A percentile compares a stretch with the other conserved stretches of the same genome.
Conservation (phyloP, 2,888 invertebrate genomes). For the Dexiosoma caninum region DNA sequence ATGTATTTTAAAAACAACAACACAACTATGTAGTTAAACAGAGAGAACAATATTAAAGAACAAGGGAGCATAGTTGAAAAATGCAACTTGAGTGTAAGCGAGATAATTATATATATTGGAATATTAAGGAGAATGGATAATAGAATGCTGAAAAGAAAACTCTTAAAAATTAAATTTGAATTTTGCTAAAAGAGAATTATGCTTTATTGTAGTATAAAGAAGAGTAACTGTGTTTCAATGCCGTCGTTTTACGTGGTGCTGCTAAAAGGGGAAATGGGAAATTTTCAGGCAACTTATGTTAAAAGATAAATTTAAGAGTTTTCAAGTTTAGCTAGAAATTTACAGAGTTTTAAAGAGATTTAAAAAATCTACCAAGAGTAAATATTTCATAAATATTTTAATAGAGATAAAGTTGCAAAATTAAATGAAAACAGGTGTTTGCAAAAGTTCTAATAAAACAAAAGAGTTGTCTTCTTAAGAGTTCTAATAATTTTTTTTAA, state of each 20-base stretch:
- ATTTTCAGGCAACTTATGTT: neutral
- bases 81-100: conserved; percentile 1
- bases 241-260: neutral
- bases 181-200: neutral
- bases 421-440: neutral
- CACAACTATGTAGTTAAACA: conserved; percentile 27
- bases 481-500: too few species aligned
- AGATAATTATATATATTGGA: too few species aligned
- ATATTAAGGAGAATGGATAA: too few species aligned
- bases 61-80: too few species aligned
- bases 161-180: conserved; percentile 11
- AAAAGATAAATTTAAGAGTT: neutral
- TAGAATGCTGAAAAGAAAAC: neutral
- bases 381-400: too few species aligned
- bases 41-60: neutral
- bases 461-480: conserved; percentile 1
- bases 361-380: too few species aligned
- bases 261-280: conserved; percentile 23
- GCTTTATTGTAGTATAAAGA: neutral
- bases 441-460: neutral
- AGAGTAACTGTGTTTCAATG: neutral
- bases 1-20: neutral
- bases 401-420: too few species aligned
- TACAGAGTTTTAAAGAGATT: neutral
- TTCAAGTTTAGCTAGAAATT: neutral